Percentiles rank a stretch among this genome's conserved stretches.
Conservation (phyloP, 2,888 invertebrate species). For the Automeris io region DNA sequence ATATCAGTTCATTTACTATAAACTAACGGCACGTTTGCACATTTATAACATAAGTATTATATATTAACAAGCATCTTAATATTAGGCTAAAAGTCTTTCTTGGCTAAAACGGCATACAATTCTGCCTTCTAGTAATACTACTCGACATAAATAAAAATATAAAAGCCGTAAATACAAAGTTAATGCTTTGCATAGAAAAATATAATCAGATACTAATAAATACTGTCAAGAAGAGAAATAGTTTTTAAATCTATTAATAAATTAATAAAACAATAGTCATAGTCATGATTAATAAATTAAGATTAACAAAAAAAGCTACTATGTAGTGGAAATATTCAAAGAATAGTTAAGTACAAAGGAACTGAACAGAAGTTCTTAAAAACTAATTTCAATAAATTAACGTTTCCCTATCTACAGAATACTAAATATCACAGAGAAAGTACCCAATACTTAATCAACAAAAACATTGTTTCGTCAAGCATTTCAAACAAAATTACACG, state of each 20-base stretch:
- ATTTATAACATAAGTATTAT: conserved; percentile 37
- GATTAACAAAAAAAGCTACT: conserved; percentile 20
- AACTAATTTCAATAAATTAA: conserved; percentile 70
- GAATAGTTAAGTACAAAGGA: conserved; percentile 42
- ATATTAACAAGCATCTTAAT: conserved; percentile 64
- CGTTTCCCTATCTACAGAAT: conserved; percentile 63
- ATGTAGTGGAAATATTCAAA: conserved; percentile 12
- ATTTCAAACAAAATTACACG: conserved; percentile 45
- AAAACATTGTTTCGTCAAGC: conserved; percentile 64
- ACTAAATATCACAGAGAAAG: conserved; percentile 76
- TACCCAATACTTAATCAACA: conserved; percentile 74
- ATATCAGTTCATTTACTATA: conserved; percentile 60
- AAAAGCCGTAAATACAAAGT: conserved; percentile 28
- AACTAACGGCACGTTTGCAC: conserved; percentile 58
- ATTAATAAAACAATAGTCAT: conserved; percentile 38
- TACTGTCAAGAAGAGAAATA: conserved; percentile 24
- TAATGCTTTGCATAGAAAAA: conserved; percentile 29
- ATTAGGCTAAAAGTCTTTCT: conserved; percentile 67
- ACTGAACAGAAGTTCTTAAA: conserved; percentile 55
- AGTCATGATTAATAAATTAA: conserved; percentile 29
- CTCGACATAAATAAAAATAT: conserved; percentile 39
- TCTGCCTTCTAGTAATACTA: conserved; percentile 57
- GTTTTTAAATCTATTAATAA: conserved; percentile 30
- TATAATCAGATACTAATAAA: conserved; percentile 31
- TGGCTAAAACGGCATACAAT: conserved; percentile 53